phyloP scores from a whole-genome alignment of 1,140 invertebrate genomes.

The Musca domestica region DNA sequence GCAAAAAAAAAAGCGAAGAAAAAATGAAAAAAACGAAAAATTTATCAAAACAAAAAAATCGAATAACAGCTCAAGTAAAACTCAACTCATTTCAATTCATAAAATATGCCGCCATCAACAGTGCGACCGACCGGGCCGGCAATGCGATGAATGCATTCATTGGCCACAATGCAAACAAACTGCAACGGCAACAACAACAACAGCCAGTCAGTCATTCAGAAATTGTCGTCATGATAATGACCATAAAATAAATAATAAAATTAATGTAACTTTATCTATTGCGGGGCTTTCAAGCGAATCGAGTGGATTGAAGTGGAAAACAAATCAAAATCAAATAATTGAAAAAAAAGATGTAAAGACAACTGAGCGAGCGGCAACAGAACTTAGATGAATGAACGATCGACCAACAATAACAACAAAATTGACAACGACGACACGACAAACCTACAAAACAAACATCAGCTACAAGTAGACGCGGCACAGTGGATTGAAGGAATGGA shows the following conservation, averaged over 20 bases:
- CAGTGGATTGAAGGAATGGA: too few relatives aligned
- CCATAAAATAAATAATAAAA: slow-evolving; percentile 22
- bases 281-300: not conserved
- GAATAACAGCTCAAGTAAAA: not conserved
- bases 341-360: not conserved
- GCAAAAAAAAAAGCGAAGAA: not conserved
- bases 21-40: too few relatives aligned
- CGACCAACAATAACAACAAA: too few relatives aligned
- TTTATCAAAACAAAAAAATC: too few relatives aligned
- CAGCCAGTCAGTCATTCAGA: not conserved
- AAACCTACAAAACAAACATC: too few relatives aligned
- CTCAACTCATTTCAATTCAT: not conserved
- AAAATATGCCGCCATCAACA: not conserved
- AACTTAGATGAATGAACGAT: too few relatives aligned
- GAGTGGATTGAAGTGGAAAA: slow-evolving; percentile 21
- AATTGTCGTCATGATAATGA: slow-evolving; percentile 21
- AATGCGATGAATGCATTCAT: not conserved
- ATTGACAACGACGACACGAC: too few relatives aligned
- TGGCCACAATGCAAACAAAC: not conserved
- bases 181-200: not conserved
- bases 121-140: too few relatives aligned
- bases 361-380: too few relatives aligned
- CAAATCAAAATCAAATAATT: slow-evolving; percentile 23
- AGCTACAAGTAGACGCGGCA: too few relatives aligned
- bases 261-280: slow-evolving; percentile 23